Conservation (phyloP, 1,140 invertebrate genomes). For the Chironomus striatipennis region DNA sequence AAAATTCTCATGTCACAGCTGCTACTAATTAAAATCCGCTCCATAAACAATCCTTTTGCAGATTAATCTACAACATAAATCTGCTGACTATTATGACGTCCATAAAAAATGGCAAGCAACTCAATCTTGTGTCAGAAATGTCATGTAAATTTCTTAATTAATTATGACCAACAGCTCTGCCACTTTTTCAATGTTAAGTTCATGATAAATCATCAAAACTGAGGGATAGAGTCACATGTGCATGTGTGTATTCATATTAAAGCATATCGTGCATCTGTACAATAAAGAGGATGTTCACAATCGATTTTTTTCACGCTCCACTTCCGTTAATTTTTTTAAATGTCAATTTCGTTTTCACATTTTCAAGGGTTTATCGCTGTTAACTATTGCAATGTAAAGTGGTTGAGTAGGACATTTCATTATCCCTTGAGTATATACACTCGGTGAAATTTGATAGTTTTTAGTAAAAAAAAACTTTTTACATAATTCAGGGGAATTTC, state of each 20-base stretch:
- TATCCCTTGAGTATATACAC: too few relatives aligned
- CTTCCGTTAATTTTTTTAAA: slow-evolving; percentile 14
- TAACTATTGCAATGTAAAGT: background rate
- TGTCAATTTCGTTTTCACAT: too few relatives aligned
- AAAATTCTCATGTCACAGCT: too few relatives aligned
- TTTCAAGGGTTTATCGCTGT: slow-evolving; percentile 2
- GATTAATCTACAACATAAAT: background rate
- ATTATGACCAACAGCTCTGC: background rate
- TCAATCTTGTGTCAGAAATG: background rate
- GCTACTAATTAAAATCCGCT: too few relatives aligned
- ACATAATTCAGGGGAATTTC: slow-evolving; percentile 2
- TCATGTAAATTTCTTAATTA: background rate
- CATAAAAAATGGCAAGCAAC: background rate
- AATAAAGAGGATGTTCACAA: background rate
- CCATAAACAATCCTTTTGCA: too few relatives aligned
- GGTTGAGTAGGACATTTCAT: too few relatives aligned
- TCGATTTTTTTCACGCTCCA: slow-evolving; percentile 10
- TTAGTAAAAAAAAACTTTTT: too few relatives aligned
- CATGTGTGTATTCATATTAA: background rate
- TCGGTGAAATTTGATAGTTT: background rate
- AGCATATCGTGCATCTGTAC: background rate
- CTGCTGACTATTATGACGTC: background rate
- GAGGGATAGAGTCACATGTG: too few relatives aligned
- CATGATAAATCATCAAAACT: slow-evolving; percentile 5
- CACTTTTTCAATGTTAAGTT: background rate